These are phyloP conservation scores for Noctilio leporinus DNA, from an alignment of 2,113 vertebrate genomes.

Conservation along the genomic window DNA sequence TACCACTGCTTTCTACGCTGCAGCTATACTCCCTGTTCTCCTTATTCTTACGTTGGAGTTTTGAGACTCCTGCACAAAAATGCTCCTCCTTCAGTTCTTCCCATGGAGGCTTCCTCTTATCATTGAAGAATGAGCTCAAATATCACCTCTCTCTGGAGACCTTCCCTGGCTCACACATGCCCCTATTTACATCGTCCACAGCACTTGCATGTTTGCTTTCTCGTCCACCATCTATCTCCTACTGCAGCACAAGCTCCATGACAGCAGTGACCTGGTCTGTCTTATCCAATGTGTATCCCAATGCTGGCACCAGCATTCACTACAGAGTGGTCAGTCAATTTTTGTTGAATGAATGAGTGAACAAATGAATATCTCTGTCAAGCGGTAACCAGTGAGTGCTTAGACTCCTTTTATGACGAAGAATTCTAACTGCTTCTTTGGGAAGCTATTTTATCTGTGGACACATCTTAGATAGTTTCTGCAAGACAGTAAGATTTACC, in stretches of 20 bases:
- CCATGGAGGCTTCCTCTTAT: neutral
- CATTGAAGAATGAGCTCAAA: neutral
- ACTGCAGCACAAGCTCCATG: neutral
- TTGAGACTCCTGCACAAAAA: neutral
- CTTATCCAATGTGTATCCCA: neutral
- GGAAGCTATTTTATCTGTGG: neutral
- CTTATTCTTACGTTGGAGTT: neutral
- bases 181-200: neutral
- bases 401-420: neutral
- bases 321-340: neutral
- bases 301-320: rapidly evolving
- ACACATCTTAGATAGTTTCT: neutral
- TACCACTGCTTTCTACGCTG: too few species aligned
- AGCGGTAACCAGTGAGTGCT: too few species aligned
- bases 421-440: neutral
- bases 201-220: neutral
- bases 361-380: neutral
- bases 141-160: neutral
- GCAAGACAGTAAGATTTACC: neutral
- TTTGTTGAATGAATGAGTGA: neutral
- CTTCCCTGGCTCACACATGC: neutral
- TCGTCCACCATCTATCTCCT: neutral
- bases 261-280: neutral
- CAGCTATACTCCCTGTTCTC: neutral
- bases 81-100: neutral